These are phyloP conservation scores for Chalcosyrphus nemorum DNA, from an alignment of 2,888 invertebrate species.

Conservation along the genomic window DNA sequence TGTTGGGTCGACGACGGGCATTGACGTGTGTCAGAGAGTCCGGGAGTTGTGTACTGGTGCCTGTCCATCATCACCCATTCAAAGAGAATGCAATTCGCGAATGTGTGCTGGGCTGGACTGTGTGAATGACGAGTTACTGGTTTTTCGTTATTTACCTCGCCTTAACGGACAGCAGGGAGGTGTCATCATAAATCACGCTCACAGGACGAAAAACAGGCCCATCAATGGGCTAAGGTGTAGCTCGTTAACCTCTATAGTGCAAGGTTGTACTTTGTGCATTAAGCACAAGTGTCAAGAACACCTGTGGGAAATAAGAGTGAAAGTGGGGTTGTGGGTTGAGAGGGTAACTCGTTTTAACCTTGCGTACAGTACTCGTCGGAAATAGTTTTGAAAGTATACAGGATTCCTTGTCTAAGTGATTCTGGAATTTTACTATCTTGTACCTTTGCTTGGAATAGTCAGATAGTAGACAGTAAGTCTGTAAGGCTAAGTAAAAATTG, in stretches of 20 bases:
- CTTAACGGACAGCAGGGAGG: slow-evolving; percentile 36
- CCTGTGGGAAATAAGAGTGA: slow-evolving; percentile 38
- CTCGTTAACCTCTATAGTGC: slow-evolving; percentile 51
- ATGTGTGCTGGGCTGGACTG: neutral
- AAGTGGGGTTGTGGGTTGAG: neutral
- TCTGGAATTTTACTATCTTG: no score
- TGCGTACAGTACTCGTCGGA: no score
- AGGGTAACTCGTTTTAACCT: no score
- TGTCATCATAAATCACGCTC: slow-evolving; percentile 68
- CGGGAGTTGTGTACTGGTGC: slow-evolving; percentile 7
- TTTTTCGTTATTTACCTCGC: slow-evolving; percentile 22
- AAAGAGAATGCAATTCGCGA: slow-evolving; percentile 9
- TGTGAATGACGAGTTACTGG: slow-evolving; percentile 37
- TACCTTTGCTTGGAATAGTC: no score
- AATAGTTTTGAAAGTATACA: no score
- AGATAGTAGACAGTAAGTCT: no score
- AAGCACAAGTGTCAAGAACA: slow-evolving; percentile 59
- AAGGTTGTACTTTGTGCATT: slow-evolving; percentile 53
- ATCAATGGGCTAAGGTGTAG: slow-evolving; percentile 34
- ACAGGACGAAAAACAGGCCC: slow-evolving; percentile 59
- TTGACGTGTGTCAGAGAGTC: slow-evolving; percentile 47
- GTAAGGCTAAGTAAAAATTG: no score
- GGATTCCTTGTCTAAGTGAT: no score
- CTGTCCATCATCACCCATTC: slow-evolving; percentile 49
- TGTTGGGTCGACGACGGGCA: slow-evolving; percentile 18